Percentiles rank a stretch among this genome's conserved stretches.
Evolutionary conservation across 2,113 vertebrate species (phyloP).

Genomic region (Rattus rattus): DNA sequence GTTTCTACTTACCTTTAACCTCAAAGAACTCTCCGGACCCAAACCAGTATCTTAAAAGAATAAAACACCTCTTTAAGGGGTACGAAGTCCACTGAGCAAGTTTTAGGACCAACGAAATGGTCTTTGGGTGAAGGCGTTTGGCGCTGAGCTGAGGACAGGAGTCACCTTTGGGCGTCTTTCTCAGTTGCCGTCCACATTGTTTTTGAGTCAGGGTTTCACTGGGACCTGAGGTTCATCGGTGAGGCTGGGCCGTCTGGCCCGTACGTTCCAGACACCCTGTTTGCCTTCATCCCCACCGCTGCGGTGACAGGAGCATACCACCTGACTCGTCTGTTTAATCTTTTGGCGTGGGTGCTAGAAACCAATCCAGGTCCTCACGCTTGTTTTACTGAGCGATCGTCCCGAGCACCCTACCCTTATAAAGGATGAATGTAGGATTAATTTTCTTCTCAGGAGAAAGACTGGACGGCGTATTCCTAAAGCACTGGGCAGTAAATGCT

Average conservation of each 20-base stretch:
- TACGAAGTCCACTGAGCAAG: background rate
- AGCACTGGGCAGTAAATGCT: rapidly evolving
- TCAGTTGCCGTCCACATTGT: background rate
- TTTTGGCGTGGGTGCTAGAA: background rate
- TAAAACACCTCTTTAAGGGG: background rate
- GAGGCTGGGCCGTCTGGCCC: background rate
- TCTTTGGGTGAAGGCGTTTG: background rate
- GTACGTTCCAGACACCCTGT: background rate
- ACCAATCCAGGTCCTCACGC: background rate
- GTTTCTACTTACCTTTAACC: background rate
- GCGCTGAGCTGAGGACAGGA: too few relatives aligned
- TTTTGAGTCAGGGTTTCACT: background rate
- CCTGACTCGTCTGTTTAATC: background rate
- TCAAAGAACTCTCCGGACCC: background rate
- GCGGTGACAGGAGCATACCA: background rate
- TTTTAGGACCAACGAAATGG: background rate
- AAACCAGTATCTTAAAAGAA: background rate
- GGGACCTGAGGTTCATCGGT: background rate
- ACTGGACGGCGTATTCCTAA: rapidly evolving
- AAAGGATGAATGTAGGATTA: rapidly evolving
- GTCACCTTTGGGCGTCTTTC: background rate
- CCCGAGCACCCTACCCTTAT: rapidly evolving
- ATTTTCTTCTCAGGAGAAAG: background rate
- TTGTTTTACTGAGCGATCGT: background rate
- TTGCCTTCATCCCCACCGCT: background rate